These are phyloP conservation scores for Operophtera brumata DNA, from an alignment of 2,888 invertebrate species.

Conservation along the genomic window DNA sequence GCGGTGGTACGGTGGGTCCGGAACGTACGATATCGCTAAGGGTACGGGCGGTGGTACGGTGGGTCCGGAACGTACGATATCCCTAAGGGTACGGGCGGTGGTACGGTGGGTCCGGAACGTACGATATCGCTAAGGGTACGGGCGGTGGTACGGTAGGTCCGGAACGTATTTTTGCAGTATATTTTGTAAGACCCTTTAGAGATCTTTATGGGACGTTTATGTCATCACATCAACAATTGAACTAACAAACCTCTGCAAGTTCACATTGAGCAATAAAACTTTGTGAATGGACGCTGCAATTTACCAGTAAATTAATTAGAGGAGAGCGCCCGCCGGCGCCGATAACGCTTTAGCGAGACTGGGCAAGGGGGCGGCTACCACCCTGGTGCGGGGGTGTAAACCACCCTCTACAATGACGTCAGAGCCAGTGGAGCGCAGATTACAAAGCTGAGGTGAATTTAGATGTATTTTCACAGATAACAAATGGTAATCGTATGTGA, in stretches of 20 bases:
- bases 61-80: no score
- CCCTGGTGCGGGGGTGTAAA: slow-evolving; percentile 11
- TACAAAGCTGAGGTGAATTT: slow-evolving; percentile 38
- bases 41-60: no score
- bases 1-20: no score
- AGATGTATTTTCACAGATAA: slow-evolving; percentile 30
- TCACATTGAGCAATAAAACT: slow-evolving; percentile 31
- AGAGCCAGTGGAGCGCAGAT: slow-evolving; percentile 38
- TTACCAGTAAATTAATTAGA: slow-evolving; percentile 44
- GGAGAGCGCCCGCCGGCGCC: slow-evolving; percentile 24
- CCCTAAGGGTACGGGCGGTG: no score
- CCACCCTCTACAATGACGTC: slow-evolving; percentile 46
- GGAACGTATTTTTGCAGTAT: no score
- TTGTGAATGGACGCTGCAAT: slow-evolving; percentile 36
- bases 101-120: no score
- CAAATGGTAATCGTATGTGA: slow-evolving; percentile 20
- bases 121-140: no score
- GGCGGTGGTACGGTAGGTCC: no score
- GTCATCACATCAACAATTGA: neutral
- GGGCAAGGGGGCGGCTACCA: slow-evolving; percentile 17
- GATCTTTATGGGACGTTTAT: no score
- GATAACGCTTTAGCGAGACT: slow-evolving; percentile 40
- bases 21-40: no score
- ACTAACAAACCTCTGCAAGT: slow-evolving; percentile 12
- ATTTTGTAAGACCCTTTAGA: no score